Evolutionary conservation across 2,797 vertebrate species (phyloP), one percentile per base, ranked within the genome.

Genomic region (Epinephelus coioides): DNA sequence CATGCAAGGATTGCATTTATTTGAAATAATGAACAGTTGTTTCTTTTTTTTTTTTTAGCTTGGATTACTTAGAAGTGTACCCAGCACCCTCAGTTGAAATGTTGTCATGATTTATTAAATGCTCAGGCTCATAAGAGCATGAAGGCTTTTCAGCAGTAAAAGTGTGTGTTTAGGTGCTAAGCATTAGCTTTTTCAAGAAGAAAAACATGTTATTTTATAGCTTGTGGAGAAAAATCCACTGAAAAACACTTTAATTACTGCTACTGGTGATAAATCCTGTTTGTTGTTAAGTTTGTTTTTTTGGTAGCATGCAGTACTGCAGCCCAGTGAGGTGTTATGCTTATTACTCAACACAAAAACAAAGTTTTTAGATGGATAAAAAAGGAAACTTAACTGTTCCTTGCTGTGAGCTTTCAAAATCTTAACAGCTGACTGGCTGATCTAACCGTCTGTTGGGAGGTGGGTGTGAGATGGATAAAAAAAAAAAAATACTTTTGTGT

Each of bases 21-120:
- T 62, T 69, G 43, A 85, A 70, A 85, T 86, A 84, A 88, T 88
- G 3, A 83, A 56, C 44, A 63, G 8, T 70, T 76, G 73, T 60
- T 68, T 21, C 4, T 27, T 27, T 21, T 27, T 27, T 27, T 27
- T 27, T 27, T 73, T 60, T 67, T 77, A 55, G 49, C 59, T 50
- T 73, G 61, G 49, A 73, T 79, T 76, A 69, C 72, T 72, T 78
- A 67, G 55, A 76, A 72, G 38, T 68, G 43, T 73, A 73, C n/a
- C 27, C 25, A 50, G 64, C 64, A 73, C 3, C 10, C 73, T 59
- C 60, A 0, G 72, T 69, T 72, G 71, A 65, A 87, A 85, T 34
- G 65, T 62, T 90, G 78, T 89, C 84, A 78, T 61, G 74, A 61
- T 83, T 69, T 88, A 88, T 86, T 81, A 82, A 83, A 86, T n/a